Percentiles rank a stretch among this genome's conserved stretches.
Evolutionary conservation across 2,888 invertebrate genomes (phyloP).

Genomic region (Acleris sparsana): DNA sequence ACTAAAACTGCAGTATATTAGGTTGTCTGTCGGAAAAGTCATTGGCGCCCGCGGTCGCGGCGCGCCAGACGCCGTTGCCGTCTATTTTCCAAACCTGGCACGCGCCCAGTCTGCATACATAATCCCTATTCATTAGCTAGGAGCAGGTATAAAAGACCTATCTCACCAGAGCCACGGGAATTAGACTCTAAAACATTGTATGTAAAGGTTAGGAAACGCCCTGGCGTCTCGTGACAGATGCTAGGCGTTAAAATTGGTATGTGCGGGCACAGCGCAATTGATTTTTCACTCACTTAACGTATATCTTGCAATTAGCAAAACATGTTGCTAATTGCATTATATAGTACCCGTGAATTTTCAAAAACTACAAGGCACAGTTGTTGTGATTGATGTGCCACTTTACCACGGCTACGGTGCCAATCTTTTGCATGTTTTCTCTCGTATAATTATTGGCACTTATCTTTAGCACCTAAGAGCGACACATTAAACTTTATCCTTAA

Average conservation of each 20-base stretch:
- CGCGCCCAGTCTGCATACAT: conserved; percentile 53
- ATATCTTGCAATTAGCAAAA: too few relatives aligned
- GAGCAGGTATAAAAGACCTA: conserved; percentile 3
- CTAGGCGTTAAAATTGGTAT: conserved; percentile 43
- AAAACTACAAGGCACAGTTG: too few relatives aligned
- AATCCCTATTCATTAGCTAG: conserved; percentile 28
- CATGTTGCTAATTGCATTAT: too few relatives aligned
- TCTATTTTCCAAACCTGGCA: conserved; percentile 62
- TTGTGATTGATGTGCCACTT: too few relatives aligned
- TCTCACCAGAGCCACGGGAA: conserved; percentile 38
- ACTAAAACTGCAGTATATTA: background rate
- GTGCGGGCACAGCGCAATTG: background rate
- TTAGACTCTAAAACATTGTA: conserved; percentile 2
- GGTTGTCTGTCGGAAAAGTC: conserved; percentile 15
- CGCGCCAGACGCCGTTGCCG: conserved; percentile 37
- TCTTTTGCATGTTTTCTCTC: too few relatives aligned
- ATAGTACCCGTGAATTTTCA: too few relatives aligned
- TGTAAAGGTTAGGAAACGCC: background rate
- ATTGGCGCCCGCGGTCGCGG: conserved; percentile 13
- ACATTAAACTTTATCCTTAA: background rate
- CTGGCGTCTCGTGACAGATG: conserved; percentile 14
- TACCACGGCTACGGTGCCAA: too few relatives aligned
- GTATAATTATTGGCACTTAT: too few relatives aligned
- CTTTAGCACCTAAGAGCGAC: background rate
- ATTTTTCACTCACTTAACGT: too few relatives aligned